phyloP scores from a whole-genome alignment of 2,888 invertebrate genomes.

The Dicyrtomina minuta region DNA sequence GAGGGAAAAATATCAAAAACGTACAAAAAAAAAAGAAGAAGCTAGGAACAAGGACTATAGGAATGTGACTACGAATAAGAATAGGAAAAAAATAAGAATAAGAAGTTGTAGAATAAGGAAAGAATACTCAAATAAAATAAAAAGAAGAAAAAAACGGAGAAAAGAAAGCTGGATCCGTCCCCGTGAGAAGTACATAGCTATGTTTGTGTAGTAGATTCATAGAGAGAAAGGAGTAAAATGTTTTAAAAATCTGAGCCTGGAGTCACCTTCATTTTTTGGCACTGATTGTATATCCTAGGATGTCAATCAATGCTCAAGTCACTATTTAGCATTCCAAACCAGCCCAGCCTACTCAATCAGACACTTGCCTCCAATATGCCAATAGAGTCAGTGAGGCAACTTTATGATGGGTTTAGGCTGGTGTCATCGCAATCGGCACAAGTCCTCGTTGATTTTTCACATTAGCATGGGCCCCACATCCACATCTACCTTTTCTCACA shows the following conservation, averaged over 20 bases:
- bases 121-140: neutral
- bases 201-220: neutral
- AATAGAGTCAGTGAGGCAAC: conserved; percentile 29
- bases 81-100: neutral
- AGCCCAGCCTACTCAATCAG: conserved; percentile 38
- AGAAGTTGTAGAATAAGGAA: neutral
- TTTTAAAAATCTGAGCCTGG: too few relatives aligned
- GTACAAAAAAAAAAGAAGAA: neutral
- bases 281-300: neutral
- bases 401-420: conserved; percentile 45
- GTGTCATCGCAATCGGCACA: conserved; percentile 51
- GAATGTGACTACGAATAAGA: too few relatives aligned
- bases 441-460: conserved; percentile 52
- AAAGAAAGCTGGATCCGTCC: neutral
- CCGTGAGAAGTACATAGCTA: neutral
- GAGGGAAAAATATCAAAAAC: neutral
- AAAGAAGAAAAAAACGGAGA: neutral
- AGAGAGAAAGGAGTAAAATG: neutral
- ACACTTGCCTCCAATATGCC: conserved; percentile 40
- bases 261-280: conserved; percentile 3
- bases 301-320: conserved; percentile 36
- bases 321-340: conserved; percentile 46
- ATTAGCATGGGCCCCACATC: conserved; percentile 53
- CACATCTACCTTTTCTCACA: conserved; percentile 11
- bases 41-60: too few relatives aligned